Conservation (phyloP, 2,888 invertebrate genomes). For the Temnothorax unifasciatus region DNA sequence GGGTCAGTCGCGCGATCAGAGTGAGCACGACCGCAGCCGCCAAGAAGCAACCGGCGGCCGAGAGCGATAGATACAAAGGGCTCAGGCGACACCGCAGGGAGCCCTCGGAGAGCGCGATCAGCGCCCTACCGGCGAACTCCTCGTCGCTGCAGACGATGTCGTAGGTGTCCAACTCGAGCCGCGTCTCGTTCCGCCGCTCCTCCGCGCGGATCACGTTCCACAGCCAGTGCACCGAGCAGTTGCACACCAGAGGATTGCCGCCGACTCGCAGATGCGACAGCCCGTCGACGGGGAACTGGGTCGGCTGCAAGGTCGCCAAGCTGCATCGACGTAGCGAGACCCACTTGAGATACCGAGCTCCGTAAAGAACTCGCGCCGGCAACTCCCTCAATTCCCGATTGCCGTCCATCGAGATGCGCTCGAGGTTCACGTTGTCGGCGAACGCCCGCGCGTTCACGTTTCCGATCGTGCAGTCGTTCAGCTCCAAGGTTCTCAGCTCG, state of each 20-base stretch:
- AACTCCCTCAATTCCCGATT: slow-evolving; percentile 91
- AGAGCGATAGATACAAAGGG: slow-evolving; percentile 83
- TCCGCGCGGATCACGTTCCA: slow-evolving; percentile 90
- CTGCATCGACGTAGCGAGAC: slow-evolving; percentile 93
- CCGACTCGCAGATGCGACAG: slow-evolving; percentile 92
- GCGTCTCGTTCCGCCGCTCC: slow-evolving; percentile 82
- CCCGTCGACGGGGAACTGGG: slow-evolving; percentile 94
- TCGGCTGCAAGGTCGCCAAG: slow-evolving; percentile 91
- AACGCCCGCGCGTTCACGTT: slow-evolving; percentile 93
- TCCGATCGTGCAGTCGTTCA: slow-evolving; percentile 87
- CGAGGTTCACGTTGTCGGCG: slow-evolving; percentile 94
- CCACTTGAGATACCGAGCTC: slow-evolving; percentile 92
- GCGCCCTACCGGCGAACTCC: slow-evolving; percentile 83
- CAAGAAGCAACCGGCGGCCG: slow-evolving; percentile 84
- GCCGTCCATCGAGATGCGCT: slow-evolving; percentile 92
- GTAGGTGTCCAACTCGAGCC: slow-evolving; percentile 83
- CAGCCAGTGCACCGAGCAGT: slow-evolving; percentile 95
- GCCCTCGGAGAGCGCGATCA: slow-evolving; percentile 82
- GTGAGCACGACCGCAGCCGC: slow-evolving; percentile 83
- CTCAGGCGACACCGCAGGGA: slow-evolving; percentile 82
- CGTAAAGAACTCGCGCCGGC: slow-evolving; percentile 94
- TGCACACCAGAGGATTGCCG: slow-evolving; percentile 94
- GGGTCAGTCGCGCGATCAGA: slow-evolving; percentile 83
- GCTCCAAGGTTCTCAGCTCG: slow-evolving; percentile 91
- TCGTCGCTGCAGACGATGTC: slow-evolving; percentile 84